Conservation (phyloP, 2,113 vertebrate genomes). For the Falco punctatus region DNA sequence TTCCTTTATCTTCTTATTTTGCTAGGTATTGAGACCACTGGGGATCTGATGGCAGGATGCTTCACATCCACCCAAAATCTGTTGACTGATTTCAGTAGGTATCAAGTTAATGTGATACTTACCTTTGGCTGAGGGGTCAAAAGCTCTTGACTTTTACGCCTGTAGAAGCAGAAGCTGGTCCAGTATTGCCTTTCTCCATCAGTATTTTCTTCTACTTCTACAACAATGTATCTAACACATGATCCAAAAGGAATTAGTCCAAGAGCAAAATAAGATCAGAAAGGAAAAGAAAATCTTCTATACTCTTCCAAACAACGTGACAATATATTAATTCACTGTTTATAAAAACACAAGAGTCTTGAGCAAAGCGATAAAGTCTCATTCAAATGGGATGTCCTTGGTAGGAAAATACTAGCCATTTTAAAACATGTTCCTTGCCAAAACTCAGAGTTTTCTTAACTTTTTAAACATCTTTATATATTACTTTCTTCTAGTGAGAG, state of each 20-base stretch:
- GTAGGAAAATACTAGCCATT: neutral
- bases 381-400: neutral
- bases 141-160: neutral
- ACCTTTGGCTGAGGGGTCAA: neutral
- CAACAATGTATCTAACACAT: neutral
- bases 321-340: neutral
- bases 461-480: neutral
- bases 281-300: neutral
- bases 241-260: neutral
- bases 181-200: neutral
- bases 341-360: neutral
- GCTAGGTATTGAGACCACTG: neutral
- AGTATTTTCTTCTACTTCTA: neutral
- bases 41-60: neutral
- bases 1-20: constrained; percentile 27
- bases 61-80: neutral
- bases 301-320: neutral
- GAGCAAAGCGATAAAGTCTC: neutral
- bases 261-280: neutral
- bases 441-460: neutral
- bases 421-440: neutral
- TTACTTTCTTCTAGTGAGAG: neutral
- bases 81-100: constrained; percentile 3
- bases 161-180: neutral
- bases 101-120: neutral